A percentile compares a stretch with the other conserved stretches of the same genome.
Evolutionary conservation across 2,113 vertebrate genomes (phyloP).

Genomic region (Dipodomys merriami): DNA sequence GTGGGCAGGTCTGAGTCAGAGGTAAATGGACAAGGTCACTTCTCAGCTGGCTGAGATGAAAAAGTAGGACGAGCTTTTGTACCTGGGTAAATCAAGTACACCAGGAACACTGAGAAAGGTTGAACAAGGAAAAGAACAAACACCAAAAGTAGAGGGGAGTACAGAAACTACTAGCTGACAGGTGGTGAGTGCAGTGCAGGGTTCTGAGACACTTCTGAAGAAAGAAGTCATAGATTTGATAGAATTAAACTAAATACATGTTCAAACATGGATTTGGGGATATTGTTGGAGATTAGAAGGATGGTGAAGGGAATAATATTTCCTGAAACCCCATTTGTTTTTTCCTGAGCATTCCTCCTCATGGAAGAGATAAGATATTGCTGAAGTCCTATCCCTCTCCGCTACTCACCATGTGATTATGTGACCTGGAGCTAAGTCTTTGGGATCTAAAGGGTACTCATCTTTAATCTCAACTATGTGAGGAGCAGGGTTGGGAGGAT

Average conservation of each 20-base stretch:
- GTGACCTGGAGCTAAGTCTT: not conserved
- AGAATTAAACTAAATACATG: constrained; percentile 6
- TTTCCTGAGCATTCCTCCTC: not conserved
- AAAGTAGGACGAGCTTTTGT: not conserved
- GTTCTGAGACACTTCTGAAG: not conserved
- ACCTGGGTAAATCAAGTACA: not conserved
- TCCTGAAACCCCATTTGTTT: not conserved
- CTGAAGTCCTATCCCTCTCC: not conserved
- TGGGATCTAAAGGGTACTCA: too few species aligned
- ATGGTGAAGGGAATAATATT: not conserved
- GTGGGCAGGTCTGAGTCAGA: not conserved
- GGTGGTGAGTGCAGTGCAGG: not conserved
- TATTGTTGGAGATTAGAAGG: not conserved
- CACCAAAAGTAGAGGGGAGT: not conserved
- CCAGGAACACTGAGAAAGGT: not conserved
- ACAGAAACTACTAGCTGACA: not conserved
- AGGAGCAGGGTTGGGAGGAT: too few species aligned
- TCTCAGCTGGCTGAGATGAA: not conserved
- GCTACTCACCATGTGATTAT: not conserved
- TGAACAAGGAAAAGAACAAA: not conserved
- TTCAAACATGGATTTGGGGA: not conserved
- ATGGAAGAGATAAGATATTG: not conserved
- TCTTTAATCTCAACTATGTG: too few species aligned
- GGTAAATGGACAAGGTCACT: not conserved
- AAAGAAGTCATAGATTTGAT: not conserved